Conservation (phyloP, 1,140 invertebrate genomes). For the Argopecten irradians region DNA sequence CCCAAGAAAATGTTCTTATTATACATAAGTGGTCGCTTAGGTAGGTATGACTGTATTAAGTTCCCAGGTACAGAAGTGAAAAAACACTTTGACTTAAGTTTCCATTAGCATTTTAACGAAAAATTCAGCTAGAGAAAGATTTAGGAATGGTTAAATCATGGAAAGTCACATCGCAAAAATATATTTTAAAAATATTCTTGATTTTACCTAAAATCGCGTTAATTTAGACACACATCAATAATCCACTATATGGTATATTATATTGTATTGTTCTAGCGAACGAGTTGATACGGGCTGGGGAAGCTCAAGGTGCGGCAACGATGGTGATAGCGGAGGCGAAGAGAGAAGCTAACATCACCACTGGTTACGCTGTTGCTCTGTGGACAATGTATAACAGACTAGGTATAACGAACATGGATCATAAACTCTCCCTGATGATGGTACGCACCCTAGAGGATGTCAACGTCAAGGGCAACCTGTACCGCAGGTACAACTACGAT, state of each 20-base stretch:
- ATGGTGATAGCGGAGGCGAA: constrained; percentile 36
- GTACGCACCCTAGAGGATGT: constrained; percentile 49
- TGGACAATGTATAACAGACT: constrained; percentile 43
- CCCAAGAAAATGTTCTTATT: too few species aligned
- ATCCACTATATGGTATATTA: too few species aligned
- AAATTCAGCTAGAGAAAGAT: too few species aligned
- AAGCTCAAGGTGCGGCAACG: constrained; percentile 38
- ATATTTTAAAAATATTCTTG: background rate
- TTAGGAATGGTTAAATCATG: too few species aligned
- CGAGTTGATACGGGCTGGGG: constrained; percentile 44
- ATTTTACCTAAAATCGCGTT: too few species aligned
- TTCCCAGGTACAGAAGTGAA: too few species aligned
- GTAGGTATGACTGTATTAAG: too few species aligned
- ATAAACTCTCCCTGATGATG: constrained; percentile 56
- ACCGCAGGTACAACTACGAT: constrained; percentile 41
- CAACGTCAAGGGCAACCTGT: constrained; percentile 51
- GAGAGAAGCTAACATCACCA: constrained; percentile 42
- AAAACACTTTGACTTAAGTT: too few species aligned
- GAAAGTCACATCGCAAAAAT: background rate
- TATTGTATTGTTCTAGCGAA: constrained; percentile 46
- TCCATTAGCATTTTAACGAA: too few species aligned
- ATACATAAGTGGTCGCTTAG: too few species aligned
- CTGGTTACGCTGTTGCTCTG: constrained; percentile 42
- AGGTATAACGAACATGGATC: constrained; percentile 50
- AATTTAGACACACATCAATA: too few species aligned